phyloP scores from a whole-genome alignment of 2,797 vertebrate genomes.

The Sebastes oblongus region DNA sequence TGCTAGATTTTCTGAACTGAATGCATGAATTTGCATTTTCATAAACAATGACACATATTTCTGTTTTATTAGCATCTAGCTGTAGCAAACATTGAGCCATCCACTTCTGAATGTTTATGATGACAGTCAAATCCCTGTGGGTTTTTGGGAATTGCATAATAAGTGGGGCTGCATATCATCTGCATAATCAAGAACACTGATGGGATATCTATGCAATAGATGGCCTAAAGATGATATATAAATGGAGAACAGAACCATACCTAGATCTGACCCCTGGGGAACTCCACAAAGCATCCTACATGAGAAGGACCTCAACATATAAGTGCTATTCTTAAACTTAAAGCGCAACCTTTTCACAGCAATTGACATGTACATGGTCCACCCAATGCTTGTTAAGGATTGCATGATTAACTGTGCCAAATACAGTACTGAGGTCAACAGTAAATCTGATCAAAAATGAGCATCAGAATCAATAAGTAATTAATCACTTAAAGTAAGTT shows the following conservation, averaged over 20 bases:
- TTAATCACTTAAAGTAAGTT: neutral
- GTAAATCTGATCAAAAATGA: neutral
- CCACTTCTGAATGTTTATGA: slow-evolving; percentile 28
- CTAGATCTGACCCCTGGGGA: slow-evolving; percentile 2
- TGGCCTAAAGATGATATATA: slow-evolving; percentile 17
- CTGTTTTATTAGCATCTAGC: neutral
- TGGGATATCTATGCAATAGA: neutral
- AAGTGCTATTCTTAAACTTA: neutral
- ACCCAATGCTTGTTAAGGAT: neutral
- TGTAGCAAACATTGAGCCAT: slow-evolving; percentile 22
- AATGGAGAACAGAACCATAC: neutral
- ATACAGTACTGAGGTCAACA: neutral
- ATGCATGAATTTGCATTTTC: neutral
- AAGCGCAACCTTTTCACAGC: neutral
- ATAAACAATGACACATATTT: slow-evolving; percentile 5
- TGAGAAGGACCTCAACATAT: neutral
- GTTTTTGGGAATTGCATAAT: slow-evolving; percentile 41
- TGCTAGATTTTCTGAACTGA: neutral
- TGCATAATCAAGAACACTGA: slow-evolving; percentile 45
- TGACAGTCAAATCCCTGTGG: slow-evolving; percentile 34
- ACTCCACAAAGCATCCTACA: neutral
- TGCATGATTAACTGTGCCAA: neutral
- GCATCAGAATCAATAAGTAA: neutral
- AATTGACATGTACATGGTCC: neutral
- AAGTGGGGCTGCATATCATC: slow-evolving; percentile 35